A percentile compares a stretch with the other conserved stretches of the same genome.
phyloP scores from a whole-genome alignment of 2,888 invertebrate species.

The Malacosoma neustria region DNA sequence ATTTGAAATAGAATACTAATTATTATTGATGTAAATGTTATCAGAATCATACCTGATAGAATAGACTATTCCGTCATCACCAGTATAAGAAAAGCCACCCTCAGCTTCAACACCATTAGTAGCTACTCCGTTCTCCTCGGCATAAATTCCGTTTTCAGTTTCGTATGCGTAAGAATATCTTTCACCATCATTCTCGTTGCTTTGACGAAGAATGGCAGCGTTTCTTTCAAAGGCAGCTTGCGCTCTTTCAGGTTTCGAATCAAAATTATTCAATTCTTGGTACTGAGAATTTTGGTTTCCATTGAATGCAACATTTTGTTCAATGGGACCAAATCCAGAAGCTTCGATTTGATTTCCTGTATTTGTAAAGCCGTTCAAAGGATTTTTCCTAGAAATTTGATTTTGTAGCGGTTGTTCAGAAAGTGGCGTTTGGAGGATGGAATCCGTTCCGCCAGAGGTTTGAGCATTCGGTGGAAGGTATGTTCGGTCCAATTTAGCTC shows the following conservation, averaged over 20 bases:
- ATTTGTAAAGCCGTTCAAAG: background rate
- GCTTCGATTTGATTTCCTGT: constrained; percentile 1
- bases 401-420: background rate
- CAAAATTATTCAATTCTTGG: constrained; percentile 8
- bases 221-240: constrained; percentile 51
- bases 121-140: constrained; percentile 56
- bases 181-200: constrained; percentile 52
- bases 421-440: constrained; percentile 38
- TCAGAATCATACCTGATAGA: constrained; percentile 55
- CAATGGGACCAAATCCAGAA: constrained; percentile 10
- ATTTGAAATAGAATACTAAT: too few species aligned
- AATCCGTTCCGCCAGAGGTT: constrained; percentile 40
- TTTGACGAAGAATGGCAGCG: constrained; percentile 54
- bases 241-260: constrained; percentile 39
- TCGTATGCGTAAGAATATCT: constrained; percentile 52
- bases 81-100: constrained; percentile 57
- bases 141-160: constrained; percentile 59
- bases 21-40: too few species aligned
- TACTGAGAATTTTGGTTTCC: background rate
- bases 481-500: constrained; percentile 50
- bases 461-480: constrained; percentile 50
- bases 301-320: constrained; percentile 4
- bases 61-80: constrained; percentile 60
- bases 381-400: background rate
- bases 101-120: constrained; percentile 58